Conservation (phyloP, 1,140 invertebrate species). For the Ips typographus region DNA sequence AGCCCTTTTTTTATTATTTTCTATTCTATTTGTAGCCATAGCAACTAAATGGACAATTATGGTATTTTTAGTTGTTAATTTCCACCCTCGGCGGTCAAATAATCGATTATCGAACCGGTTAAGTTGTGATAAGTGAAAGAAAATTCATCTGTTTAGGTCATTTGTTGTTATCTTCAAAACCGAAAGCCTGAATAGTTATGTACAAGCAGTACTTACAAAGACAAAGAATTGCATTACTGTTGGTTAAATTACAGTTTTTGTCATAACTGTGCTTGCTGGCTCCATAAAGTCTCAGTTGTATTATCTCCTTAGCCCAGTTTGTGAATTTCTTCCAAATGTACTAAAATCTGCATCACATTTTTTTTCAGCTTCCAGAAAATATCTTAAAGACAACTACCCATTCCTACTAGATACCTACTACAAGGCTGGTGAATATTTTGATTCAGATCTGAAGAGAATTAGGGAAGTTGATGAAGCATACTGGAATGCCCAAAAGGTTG, state of each 20-base stretch:
- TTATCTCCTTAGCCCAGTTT: not conserved
- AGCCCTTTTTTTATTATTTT: slow-evolving; percentile 2
- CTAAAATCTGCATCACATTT: not conserved
- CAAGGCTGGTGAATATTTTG: slow-evolving; percentile 58
- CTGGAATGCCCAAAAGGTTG: not conserved
- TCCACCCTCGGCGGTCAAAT: not conserved
- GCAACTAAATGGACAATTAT: too few species aligned
- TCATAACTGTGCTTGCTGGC: not conserved
- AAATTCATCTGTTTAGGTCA: not conserved
- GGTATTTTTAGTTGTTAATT: too few species aligned
- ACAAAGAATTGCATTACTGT: too few species aligned
- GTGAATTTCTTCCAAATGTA: not conserved
- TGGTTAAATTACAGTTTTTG: too few species aligned
- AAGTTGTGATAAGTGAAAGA: too few species aligned
- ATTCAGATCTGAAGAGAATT: slow-evolving; percentile 46
- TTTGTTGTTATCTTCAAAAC: not conserved
- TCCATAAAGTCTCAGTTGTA: not conserved
- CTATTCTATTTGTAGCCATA: not conserved
- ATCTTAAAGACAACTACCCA: slow-evolving; percentile 62
- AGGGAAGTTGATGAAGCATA: slow-evolving; percentile 48
- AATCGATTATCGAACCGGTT: not conserved
- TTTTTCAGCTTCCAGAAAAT: slow-evolving; percentile 59
- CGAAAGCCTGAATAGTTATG: not conserved
- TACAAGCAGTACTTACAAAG: not conserved
- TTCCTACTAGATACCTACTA: slow-evolving; percentile 62